Evolutionary conservation across 2,797 vertebrate species (phyloP).

Genomic region (Tangara arthus): DNA sequence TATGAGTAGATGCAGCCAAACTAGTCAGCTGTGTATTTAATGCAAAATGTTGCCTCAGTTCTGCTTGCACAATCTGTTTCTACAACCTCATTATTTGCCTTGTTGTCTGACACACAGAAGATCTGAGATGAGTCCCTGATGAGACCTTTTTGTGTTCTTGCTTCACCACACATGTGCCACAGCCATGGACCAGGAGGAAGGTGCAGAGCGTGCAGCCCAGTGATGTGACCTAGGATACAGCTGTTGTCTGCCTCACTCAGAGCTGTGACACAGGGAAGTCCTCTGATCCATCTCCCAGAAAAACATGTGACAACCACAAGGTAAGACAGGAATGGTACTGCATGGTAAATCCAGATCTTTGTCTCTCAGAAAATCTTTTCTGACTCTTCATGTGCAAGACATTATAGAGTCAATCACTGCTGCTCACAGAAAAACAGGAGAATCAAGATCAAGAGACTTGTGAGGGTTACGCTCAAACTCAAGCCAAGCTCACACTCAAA

Average conservation of each 20-base stretch:
- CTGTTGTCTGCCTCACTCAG: not conserved
- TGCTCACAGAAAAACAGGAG: not conserved
- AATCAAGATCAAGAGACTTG: not conserved
- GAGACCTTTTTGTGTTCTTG: not conserved
- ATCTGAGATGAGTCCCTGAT: not conserved
- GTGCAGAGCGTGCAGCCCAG: fast-evolving
- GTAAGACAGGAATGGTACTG: not conserved
- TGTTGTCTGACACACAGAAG: not conserved
- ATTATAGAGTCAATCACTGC: not conserved
- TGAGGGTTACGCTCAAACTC: not conserved
- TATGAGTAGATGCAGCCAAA: not conserved
- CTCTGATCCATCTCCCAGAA: not conserved
- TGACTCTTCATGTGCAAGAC: not conserved
- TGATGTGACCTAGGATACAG: not conserved
- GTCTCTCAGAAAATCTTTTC: not conserved
- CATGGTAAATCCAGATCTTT: not conserved
- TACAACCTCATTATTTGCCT: not conserved
- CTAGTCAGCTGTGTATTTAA: slow-evolving; percentile 32
- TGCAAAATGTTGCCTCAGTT: slow-evolving; percentile 14
- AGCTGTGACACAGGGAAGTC: not conserved
- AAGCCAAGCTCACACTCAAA: not conserved
- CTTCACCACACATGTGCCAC: not conserved
- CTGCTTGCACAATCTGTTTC: slow-evolving; percentile 28
- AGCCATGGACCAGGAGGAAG: not conserved
- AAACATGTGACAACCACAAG: not conserved